Base-by-base conservation (phyloP, 2,797 vertebrate genomes). In the Sorex maritimensis region DNA sequence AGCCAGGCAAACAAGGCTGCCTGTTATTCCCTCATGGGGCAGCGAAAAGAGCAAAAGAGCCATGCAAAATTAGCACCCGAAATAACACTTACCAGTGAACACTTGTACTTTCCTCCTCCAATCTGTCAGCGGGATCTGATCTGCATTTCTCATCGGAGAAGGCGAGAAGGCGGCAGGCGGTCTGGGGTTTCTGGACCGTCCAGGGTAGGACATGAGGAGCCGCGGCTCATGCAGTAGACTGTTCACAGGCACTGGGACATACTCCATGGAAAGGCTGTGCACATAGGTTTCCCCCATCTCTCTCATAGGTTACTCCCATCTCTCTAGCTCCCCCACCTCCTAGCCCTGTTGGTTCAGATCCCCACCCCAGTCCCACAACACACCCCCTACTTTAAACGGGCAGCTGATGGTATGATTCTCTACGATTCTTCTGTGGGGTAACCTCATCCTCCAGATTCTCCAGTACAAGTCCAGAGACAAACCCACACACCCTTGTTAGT, bases 11-110 rank as follows among this genome's bases (percentile, higher is more conserved):
- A 87, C 88, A 95, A 86, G 81, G 73, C 49, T 23, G 82, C 93
- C 77, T 58, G 49, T 86, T 82, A 78, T 83, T 88, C 73, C 83
- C 23, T 73, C 72, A 0, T 11, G n/a, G 72, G 61, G 46, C 41
- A 65, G 44, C 12, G 38, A 28, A 28, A 67, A 46, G n/a, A 14
- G 81, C 72, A 2, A 72, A 77, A 92, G 63, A 86, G 58, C 41
- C 21, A 55, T 24, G 79, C 90, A 46, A 71, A 38, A 77, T 69
- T 72, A 84, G 88, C 44, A 26, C n/a, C 96, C 41, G 84, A 80
- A 94, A 94, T 87, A 17, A 96, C 95, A 98, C 98, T 98, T 97
- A 98, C 98, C 95, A 96, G 73, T n/a, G 85, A 87, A 95, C 93
- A 30, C 14, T 78, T 24, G 95, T 95, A 69, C 93, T 15, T 82